Evolutionary conservation across 2,888 invertebrate genomes (phyloP).

Genomic region (Kuschelorhynchus macadamiae): DNA sequence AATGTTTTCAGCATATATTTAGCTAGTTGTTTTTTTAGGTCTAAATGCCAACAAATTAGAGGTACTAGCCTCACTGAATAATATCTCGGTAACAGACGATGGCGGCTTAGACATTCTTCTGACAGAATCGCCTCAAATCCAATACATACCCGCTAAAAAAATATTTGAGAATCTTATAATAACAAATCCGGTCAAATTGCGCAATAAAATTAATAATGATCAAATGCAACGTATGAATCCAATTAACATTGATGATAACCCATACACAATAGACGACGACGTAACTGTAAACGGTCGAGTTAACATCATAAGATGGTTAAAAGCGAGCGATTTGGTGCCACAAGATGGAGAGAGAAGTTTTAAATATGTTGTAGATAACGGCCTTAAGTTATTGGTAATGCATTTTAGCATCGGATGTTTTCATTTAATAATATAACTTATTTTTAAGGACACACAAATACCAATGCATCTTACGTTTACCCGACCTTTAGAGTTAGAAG

Average conservation of each 20-base stretch:
- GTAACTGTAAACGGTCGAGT: slow-evolving; percentile 69
- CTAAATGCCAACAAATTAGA: slow-evolving; percentile 65
- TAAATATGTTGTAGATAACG: slow-evolving; percentile 60
- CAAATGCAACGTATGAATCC: slow-evolving; percentile 68
- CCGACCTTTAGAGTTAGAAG: slow-evolving; percentile 59
- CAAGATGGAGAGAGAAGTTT: slow-evolving; percentile 59
- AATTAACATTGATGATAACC: slow-evolving; percentile 66
- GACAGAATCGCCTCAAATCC: slow-evolving; percentile 64
- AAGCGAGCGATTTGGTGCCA: slow-evolving; percentile 62
- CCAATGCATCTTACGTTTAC: slow-evolving; percentile 64
- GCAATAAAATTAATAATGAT: slow-evolving; percentile 69
- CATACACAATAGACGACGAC: slow-evolving; percentile 67
- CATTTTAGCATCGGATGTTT: neutral
- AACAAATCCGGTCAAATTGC: slow-evolving; percentile 67
- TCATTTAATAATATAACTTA: neutral
- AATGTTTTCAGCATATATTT: no score
- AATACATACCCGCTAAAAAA: slow-evolving; percentile 68
- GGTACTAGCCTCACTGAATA: slow-evolving; percentile 68
- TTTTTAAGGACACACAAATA: slow-evolving; percentile 58
- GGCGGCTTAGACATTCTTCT: slow-evolving; percentile 68
- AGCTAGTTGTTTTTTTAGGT: no score
- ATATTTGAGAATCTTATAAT: slow-evolving; percentile 68
- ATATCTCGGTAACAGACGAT: slow-evolving; percentile 67
- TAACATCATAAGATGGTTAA: slow-evolving; percentile 67
- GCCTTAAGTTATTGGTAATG: slow-evolving; percentile 58